phyloP scores from a whole-genome alignment of 2,113 vertebrate genomes.

The Dromas ardeola region DNA sequence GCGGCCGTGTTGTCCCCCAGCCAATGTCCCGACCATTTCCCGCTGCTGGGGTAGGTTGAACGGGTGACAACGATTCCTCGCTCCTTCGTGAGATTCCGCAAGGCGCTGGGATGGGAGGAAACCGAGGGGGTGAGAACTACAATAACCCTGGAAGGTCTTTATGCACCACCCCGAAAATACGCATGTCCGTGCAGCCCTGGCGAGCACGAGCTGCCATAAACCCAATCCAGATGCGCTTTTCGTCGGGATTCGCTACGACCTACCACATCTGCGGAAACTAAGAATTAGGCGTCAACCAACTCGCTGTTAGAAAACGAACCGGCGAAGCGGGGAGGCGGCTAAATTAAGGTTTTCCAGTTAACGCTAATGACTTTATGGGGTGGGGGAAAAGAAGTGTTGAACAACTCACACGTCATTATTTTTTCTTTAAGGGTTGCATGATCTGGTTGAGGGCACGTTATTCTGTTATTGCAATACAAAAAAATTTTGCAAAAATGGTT shows the following conservation, averaged over 20 bases:
- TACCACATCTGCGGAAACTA: neutral
- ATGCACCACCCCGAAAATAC: neutral
- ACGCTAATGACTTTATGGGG: too few relatives aligned
- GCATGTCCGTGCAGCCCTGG: too few relatives aligned
- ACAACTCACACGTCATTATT: neutral
- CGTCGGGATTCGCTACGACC: too few relatives aligned
- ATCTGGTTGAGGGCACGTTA: neutral
- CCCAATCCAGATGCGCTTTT: accelerated
- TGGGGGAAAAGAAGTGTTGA: neutral
- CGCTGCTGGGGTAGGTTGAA: constrained; percentile 89
- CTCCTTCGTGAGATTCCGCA: constrained; percentile 53
- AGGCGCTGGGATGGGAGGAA: constrained; percentile 42
- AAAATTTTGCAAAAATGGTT: neutral
- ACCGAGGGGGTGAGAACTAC: neutral
- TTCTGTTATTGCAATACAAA: neutral
- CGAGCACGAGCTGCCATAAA: neutral
- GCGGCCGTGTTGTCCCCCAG: constrained; percentile 85
- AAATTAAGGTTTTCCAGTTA: neutral
- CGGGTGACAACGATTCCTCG: constrained; percentile 70
- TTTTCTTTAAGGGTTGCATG: neutral
- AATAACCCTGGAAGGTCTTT: neutral
- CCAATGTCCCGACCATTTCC: constrained; percentile 90
- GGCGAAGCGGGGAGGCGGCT: too few relatives aligned
- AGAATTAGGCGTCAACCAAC: neutral
- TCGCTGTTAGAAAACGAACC: accelerated